Conservation (phyloP, 2,888 invertebrate species). For the Eupithecia exiguata region DNA sequence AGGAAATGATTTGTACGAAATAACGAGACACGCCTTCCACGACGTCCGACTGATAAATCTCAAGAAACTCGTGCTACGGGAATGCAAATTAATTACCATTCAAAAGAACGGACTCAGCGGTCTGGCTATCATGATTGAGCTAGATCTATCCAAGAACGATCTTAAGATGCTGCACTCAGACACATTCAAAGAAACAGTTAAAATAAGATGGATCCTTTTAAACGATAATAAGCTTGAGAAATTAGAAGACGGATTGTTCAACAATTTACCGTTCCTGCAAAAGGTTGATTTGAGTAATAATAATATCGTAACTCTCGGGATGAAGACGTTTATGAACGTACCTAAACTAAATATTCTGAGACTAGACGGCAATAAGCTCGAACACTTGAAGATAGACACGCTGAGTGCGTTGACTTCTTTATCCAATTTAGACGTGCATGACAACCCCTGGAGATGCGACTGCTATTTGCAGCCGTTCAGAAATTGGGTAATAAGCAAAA, state of each 20-base stretch:
- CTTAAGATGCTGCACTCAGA: constrained; percentile 86
- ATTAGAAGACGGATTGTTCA: constrained; percentile 90
- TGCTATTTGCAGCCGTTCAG: constrained; percentile 91
- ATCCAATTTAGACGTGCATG: constrained; percentile 88
- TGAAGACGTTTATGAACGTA: constrained; percentile 88
- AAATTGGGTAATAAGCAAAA: constrained; percentile 88
- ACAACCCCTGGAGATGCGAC: constrained; percentile 95
- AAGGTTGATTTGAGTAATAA: constrained; percentile 91
- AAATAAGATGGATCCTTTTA: constrained; percentile 88
- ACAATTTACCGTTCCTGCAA: constrained; percentile 88
- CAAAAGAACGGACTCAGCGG: constrained; percentile 90
- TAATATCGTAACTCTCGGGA: constrained; percentile 86
- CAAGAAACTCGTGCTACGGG: constrained; percentile 90
- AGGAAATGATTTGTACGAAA: constrained; percentile 86
- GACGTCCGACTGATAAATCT: constrained; percentile 89
- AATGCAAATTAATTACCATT: constrained; percentile 89
- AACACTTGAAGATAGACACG: constrained; percentile 86
- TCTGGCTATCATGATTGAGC: constrained; percentile 90
- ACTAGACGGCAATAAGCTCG: constrained; percentile 89
- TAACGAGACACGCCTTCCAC: constrained; percentile 87
- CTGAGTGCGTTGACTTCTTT: constrained; percentile 87
- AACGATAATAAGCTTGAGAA: constrained; percentile 90
- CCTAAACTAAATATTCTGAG: constrained; percentile 87
- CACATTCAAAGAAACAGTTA: constrained; percentile 88
- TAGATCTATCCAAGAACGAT: constrained; percentile 91